phyloP scores from a whole-genome alignment of 2,797 vertebrate species.

The Falco concolor region DNA sequence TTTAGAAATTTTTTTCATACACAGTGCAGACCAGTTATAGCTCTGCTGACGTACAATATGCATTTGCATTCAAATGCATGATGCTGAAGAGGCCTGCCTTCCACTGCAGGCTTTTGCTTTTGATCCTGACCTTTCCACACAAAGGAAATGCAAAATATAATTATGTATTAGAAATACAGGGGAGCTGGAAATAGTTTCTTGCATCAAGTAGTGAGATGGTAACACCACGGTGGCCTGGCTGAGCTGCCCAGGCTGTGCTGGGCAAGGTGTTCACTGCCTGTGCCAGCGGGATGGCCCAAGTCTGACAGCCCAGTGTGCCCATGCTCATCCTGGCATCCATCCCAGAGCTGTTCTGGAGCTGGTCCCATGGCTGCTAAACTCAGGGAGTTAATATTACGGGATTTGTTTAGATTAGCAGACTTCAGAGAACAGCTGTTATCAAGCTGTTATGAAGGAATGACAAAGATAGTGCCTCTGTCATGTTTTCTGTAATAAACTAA shows the following conservation, averaged over 20 bases:
- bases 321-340: accelerated
- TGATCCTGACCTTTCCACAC: neutral
- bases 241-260: neutral
- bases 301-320: accelerated
- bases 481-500: neutral
- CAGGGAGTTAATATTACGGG: neutral
- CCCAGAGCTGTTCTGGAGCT: neutral
- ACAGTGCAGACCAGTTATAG: neutral
- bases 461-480: neutral
- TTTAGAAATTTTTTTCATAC: neutral
- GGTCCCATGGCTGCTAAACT: neutral
- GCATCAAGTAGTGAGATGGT: accelerated
- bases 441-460: neutral
- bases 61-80: neutral
- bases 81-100: neutral
- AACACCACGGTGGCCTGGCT: accelerated
- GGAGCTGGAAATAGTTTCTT: neutral
- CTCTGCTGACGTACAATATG: neutral
- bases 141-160: neutral
- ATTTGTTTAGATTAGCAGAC: neutral
- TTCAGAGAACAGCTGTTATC: neutral
- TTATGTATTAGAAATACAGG: neutral
- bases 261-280: neutral
- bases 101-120: neutral
- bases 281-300: accelerated